Conservation (phyloP, 2,113 vertebrate species). For the Leucoraja erinaceus region DNA sequence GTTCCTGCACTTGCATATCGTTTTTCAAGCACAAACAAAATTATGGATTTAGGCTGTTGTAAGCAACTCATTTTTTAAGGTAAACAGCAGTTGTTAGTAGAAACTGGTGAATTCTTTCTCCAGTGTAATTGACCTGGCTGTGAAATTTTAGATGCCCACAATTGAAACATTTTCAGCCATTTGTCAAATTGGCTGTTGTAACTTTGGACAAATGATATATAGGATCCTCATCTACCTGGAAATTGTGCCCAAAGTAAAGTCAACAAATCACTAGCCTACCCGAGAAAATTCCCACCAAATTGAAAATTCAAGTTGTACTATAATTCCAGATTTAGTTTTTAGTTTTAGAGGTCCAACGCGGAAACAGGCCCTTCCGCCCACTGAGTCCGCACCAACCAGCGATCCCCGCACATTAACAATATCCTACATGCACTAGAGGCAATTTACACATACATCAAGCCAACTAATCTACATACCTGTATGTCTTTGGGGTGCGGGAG, state of each 20-base stretch:
- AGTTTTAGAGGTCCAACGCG: not conserved
- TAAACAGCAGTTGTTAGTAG: not conserved
- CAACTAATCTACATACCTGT: too few species aligned
- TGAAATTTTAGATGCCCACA: not conserved
- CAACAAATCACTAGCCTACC: too few species aligned
- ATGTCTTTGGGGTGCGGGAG: too few species aligned
- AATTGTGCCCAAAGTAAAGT: too few species aligned
- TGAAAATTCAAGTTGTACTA: not conserved
- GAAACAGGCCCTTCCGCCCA: too few species aligned
- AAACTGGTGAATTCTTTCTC: not conserved
- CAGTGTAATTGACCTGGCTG: not conserved
- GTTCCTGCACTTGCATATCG: not conserved
- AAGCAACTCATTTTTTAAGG: not conserved
- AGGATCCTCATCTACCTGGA: too few species aligned
- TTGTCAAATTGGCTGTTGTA: not conserved
- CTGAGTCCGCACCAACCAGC: too few species aligned
- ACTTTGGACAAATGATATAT: too few species aligned
- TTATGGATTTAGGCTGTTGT: not conserved
- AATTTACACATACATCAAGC: too few species aligned
- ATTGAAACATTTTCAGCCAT: not conserved
- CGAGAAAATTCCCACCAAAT: too few species aligned
- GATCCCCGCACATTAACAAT: too few species aligned
- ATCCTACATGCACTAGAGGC: too few species aligned
- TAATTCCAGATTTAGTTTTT: not conserved
- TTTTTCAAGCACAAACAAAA: not conserved